A percentile compares a stretch with the other conserved stretches of the same genome.
Conservation (phyloP, 2,113 vertebrate genomes). For the Macquaria australasica region DNA sequence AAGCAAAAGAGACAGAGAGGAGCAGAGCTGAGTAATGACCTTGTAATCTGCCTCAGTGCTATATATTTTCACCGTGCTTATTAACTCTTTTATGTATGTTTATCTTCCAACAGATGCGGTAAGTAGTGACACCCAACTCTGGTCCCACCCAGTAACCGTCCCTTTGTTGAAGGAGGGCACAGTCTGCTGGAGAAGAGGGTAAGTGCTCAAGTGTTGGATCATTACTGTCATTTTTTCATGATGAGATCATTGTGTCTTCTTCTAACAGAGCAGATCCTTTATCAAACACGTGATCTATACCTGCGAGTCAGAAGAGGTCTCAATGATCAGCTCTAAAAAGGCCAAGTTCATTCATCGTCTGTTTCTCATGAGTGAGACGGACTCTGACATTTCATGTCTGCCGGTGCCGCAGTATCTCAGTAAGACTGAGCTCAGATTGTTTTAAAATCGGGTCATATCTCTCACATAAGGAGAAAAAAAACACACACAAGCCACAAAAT, state of each 20-base stretch:
- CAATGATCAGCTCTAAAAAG: slow-evolving; percentile 61
- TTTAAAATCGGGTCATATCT: neutral
- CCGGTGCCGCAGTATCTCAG: neutral
- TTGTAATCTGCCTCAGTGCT: slow-evolving; percentile 67
- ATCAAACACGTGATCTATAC: slow-evolving; percentile 62
- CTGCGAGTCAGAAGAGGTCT: slow-evolving; percentile 55
- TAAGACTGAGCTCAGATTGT: neutral
- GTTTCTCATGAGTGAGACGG: neutral
- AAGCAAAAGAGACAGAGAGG: slow-evolving; percentile 65
- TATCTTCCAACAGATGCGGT: slow-evolving; percentile 51
- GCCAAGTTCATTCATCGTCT: slow-evolving; percentile 56
- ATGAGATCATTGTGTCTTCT: slow-evolving; percentile 58
- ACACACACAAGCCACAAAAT: neutral
- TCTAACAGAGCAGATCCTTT: slow-evolving; percentile 59
- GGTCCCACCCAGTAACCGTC: slow-evolving; percentile 52
- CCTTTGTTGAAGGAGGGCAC: slow-evolving; percentile 54
- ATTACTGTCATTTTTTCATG: slow-evolving; percentile 60
- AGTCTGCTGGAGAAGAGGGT: slow-evolving; percentile 44
- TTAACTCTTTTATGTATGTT: slow-evolving; percentile 57
- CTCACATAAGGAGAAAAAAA: neutral
- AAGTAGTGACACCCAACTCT: slow-evolving; percentile 62
- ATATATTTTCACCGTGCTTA: slow-evolving; percentile 55
- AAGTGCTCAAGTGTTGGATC: slow-evolving; percentile 57
- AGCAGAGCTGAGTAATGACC: slow-evolving; percentile 72
- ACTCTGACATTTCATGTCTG: neutral